phyloP scores from a whole-genome alignment of 92 coral and sea anemone genomes.

The Diadumene lineata region DNA sequence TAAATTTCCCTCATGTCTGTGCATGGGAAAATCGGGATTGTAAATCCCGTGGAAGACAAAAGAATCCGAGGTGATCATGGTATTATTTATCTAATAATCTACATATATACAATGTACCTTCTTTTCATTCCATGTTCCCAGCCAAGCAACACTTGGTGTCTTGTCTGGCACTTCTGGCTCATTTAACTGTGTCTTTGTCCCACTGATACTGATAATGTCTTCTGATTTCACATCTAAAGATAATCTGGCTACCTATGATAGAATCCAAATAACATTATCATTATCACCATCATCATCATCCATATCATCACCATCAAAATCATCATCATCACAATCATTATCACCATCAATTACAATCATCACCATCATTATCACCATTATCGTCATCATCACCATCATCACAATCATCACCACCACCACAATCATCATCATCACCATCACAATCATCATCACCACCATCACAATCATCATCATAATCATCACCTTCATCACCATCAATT shows the following conservation, averaged over 20 bases:
- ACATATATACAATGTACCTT: too few species aligned
- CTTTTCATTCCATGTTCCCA: constrained; percentile 63
- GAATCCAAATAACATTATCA: not conserved
- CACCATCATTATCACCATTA: not conserved
- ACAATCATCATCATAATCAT: not conserved
- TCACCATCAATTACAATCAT: not conserved
- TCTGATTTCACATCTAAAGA: constrained; percentile 66
- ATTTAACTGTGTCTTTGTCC: constrained; percentile 19
- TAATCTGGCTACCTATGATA: constrained; percentile 9
- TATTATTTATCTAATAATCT: too few species aligned
- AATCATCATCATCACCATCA: not conserved
- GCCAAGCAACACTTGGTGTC: too few species aligned
- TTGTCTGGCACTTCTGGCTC: not conserved
- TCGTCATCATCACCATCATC: not conserved
- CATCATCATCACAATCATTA: not conserved
- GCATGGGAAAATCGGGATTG: too few species aligned
- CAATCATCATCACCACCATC: not conserved
- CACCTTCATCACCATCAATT: not conserved
- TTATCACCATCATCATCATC: not conserved
- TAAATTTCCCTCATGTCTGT: too few species aligned
- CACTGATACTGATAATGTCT: constrained; percentile 70
- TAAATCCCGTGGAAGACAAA: too few species aligned
- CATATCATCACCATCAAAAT: not conserved
- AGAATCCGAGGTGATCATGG: too few species aligned
- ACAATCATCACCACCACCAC: not conserved